Evolutionary conservation across 2,888 invertebrate species (phyloP).

Genomic region (Strigamia transsilvanica): DNA sequence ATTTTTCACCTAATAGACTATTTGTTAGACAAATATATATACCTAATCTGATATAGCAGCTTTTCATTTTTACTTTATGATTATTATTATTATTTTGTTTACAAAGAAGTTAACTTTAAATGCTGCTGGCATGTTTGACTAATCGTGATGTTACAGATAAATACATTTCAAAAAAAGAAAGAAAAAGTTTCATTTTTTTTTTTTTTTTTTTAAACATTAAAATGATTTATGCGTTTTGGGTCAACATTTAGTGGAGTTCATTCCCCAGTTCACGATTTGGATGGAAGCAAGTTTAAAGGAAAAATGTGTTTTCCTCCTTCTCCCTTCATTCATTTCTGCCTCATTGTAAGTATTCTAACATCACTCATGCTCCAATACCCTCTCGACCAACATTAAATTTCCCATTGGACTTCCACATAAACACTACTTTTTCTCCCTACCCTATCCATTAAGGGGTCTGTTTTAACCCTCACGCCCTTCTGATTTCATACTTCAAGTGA

Average conservation of each 20-base stretch:
- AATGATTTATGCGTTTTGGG: constrained; percentile 14
- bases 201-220: not conserved
- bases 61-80: too few relatives aligned
- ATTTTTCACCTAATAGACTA: too few relatives aligned
- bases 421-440: constrained; percentile 24
- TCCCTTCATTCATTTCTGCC: constrained; percentile 41
- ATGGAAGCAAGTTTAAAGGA: constrained; percentile 16
- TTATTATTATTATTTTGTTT: too few relatives aligned
- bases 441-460: constrained; percentile 36
- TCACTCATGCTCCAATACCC: constrained; percentile 33
- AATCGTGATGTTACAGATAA: too few relatives aligned
- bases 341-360: constrained; percentile 33
- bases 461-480: constrained; percentile 27
- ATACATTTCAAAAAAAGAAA: too few relatives aligned
- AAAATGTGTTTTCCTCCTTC: constrained; percentile 14
- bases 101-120: too few relatives aligned
- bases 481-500: constrained; percentile 13
- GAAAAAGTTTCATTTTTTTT: not conserved
- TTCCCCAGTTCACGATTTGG: constrained; percentile 18
- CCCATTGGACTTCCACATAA: constrained; percentile 42
- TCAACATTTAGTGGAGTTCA: constrained; percentile 12
- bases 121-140: too few relatives aligned
- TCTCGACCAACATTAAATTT: constrained; percentile 24
- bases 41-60: too few relatives aligned
- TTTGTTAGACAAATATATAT: too few relatives aligned